Conservation (phyloP, 1,140 invertebrate genomes). For the Drosophila elegans region DNA sequence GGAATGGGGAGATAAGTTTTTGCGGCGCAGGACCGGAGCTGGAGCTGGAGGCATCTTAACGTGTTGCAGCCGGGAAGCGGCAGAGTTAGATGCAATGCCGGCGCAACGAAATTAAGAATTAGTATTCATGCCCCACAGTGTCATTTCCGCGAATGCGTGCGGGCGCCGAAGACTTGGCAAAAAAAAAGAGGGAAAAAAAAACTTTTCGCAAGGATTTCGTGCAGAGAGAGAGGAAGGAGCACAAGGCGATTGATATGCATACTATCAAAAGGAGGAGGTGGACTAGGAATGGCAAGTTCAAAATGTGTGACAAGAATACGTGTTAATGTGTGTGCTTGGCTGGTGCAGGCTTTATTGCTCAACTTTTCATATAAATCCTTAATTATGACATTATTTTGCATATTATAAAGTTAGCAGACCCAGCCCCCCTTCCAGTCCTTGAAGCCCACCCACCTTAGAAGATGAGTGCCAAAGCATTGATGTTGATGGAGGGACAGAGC, state of each 20-base stretch:
- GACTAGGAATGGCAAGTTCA: conserved; percentile 50
- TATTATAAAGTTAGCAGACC: conserved; percentile 52
- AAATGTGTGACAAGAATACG: conserved; percentile 48
- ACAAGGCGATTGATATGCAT: conserved; percentile 64
- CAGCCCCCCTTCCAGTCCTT: not conserved
- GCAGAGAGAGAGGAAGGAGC: conserved; percentile 5
- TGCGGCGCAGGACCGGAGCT: conserved; percentile 13
- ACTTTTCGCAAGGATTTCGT: conserved; percentile 18
- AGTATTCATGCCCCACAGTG: conserved; percentile 81
- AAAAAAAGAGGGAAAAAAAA: conserved; percentile 29
- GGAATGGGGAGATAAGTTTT: conserved; percentile 26
- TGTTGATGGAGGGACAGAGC: not conserved
- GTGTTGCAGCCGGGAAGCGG: conserved; percentile 46
- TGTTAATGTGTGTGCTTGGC: conserved; percentile 16
- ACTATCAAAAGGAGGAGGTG: conserved; percentile 42
- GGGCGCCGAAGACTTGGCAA: conserved; percentile 35
- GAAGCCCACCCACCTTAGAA: not conserved
- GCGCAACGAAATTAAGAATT: conserved; percentile 78
- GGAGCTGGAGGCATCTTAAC: conserved; percentile 55
- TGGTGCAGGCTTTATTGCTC: conserved; percentile 50
- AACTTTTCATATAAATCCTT: conserved; percentile 80
- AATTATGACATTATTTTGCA: conserved; percentile 81
- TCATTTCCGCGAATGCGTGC: conserved; percentile 77
- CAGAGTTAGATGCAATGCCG: conserved; percentile 33
- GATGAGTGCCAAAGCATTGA: conserved; percentile 18